These are phyloP conservation scores for Prionace glauca DNA, from an alignment of 2,797 vertebrate species.

Conservation along the genomic window DNA sequence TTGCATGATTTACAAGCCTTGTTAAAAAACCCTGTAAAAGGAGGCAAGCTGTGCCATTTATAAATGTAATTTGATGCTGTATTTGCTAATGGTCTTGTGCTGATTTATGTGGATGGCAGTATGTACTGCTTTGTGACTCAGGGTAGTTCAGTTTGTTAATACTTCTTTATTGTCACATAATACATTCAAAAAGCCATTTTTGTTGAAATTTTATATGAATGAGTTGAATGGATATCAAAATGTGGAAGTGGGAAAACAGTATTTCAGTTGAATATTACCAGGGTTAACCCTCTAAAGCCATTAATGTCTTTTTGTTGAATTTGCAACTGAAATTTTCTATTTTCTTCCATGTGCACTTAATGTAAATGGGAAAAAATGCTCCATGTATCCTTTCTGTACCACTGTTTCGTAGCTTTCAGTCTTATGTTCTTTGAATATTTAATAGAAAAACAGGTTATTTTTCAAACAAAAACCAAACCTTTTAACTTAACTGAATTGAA, in stretches of 20 bases:
- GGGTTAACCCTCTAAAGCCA: not conserved
- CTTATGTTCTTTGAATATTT: not conserved
- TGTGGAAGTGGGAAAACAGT: not conserved
- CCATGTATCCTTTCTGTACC: not conserved
- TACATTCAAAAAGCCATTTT: constrained; percentile 28
- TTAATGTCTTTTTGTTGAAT: not conserved
- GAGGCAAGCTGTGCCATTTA: constrained; percentile 82
- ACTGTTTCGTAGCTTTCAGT: not conserved
- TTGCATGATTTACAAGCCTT: constrained; percentile 93
- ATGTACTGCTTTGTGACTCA: constrained; percentile 54
- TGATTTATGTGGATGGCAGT: constrained; percentile 75
- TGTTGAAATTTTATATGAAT: constrained; percentile 27
- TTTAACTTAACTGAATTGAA: not conserved
- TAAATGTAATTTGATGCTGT: constrained; percentile 86
- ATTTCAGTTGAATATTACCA: not conserved
- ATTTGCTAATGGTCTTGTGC: constrained; percentile 79
- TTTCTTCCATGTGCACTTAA: not conserved
- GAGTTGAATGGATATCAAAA: constrained; percentile 3
- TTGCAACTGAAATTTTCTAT: not conserved
- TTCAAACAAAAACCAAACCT: not conserved
- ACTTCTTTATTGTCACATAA: constrained; percentile 46
- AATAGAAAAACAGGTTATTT: not conserved
- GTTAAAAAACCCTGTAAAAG: constrained; percentile 87
- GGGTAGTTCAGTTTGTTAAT: constrained; percentile 49
- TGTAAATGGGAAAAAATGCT: not conserved